Evolutionary conservation across 2,888 invertebrate genomes (phyloP).

Genomic region (Barypeithes pellucidus): DNA sequence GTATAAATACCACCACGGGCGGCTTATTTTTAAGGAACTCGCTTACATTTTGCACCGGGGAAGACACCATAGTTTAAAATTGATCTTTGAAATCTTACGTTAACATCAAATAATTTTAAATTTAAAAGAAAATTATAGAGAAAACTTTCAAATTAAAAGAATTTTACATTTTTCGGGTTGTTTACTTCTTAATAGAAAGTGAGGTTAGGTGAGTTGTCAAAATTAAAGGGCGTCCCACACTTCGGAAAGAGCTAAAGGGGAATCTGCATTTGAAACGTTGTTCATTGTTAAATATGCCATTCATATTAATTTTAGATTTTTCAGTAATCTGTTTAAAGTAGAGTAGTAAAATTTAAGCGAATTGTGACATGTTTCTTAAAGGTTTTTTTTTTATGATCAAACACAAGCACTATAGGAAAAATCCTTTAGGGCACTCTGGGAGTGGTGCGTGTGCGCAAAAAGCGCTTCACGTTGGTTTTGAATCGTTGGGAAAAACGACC

Average conservation of each 20-base stretch:
- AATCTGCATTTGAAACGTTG: not conserved
- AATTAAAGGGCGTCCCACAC: not conserved
- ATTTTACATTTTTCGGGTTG: not conserved
- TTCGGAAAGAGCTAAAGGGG: not conserved
- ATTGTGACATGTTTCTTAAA: too few relatives aligned
- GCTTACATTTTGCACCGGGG: constrained; percentile 48
- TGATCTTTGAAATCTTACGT: not conserved
- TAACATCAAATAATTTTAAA: not conserved
- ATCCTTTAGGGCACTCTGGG: too few relatives aligned
- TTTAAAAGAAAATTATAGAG: constrained; percentile 5
- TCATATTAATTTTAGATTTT: too few relatives aligned
- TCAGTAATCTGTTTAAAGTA: too few relatives aligned
- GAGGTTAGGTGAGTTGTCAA: constrained; percentile 21
- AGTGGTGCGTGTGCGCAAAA: too few relatives aligned
- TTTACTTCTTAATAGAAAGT: constrained; percentile 9
- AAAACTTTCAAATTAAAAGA: not conserved
- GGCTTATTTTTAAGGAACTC: constrained; percentile 48
- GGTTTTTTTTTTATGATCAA: too few relatives aligned
- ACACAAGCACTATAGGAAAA: too few relatives aligned
- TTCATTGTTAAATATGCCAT: not conserved
- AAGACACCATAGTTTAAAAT: constrained; percentile 44
- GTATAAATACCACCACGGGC: constrained; percentile 43
- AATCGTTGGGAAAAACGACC: too few relatives aligned
- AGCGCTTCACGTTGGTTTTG: too few relatives aligned
- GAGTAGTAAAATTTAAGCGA: too few relatives aligned